phyloP scores from a whole-genome alignment of 2,797 vertebrate species.

The Antrozous pallidus region DNA sequence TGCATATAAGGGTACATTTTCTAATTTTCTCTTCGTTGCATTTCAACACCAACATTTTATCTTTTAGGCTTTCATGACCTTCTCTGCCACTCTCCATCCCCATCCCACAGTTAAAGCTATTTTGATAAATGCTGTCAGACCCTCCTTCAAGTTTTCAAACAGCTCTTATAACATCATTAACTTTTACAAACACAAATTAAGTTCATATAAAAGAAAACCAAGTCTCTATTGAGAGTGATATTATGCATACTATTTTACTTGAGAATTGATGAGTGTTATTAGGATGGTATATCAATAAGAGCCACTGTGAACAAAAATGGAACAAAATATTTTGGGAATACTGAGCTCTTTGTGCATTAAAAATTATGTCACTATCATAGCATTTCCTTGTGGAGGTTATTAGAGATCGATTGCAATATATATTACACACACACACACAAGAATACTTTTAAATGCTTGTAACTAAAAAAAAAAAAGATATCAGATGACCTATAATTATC shows the following conservation, averaged over 20 bases:
- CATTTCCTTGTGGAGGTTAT: background rate
- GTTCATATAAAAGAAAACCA: background rate
- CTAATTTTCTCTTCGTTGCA: background rate
- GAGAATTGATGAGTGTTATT: background rate
- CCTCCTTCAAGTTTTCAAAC: background rate
- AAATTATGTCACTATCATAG: background rate
- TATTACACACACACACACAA: background rate
- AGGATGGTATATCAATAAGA: background rate
- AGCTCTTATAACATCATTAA: background rate
- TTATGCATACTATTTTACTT: background rate
- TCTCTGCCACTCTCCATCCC: background rate
- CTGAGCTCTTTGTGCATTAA: background rate
- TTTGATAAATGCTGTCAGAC: background rate
- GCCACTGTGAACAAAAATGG: background rate
- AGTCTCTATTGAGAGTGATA: background rate
- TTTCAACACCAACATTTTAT: background rate
- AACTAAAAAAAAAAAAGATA: constrained; percentile 27
- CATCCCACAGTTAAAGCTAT: background rate
- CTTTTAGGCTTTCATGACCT: background rate
- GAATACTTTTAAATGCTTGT: background rate
- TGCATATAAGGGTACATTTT: background rate
- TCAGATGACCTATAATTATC: background rate
- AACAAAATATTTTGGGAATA: background rate
- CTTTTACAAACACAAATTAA: constrained; percentile 13
- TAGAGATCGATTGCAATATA: background rate